A percentile compares a stretch with the other conserved stretches of the same genome.
These are phyloP conservation scores for Cavia porcellus DNA, from an alignment of 2,113 vertebrate species.

Conservation along the genomic window DNA sequence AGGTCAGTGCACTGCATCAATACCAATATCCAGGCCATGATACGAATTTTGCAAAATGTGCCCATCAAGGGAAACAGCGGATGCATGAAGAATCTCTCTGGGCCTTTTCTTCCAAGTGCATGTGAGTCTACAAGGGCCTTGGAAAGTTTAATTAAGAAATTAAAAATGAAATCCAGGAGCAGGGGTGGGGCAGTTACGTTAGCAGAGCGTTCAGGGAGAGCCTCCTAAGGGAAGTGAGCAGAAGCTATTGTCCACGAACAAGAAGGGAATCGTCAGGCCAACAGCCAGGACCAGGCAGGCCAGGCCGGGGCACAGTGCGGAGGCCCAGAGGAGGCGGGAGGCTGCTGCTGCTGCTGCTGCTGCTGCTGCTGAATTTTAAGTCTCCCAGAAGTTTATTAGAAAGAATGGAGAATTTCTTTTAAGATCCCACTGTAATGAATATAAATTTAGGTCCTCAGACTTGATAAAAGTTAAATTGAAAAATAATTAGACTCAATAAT, in stretches of 20 bases:
- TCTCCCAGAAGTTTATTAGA: conserved; percentile 94
- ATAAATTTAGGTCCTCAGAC: conserved; percentile 40
- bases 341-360: not conserved
- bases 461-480: conserved; percentile 49
- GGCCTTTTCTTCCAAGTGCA: not conserved
- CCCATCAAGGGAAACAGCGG: not conserved
- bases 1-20: not conserved
- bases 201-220: not conserved
- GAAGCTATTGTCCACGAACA: not conserved
- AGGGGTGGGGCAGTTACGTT: not conserved
- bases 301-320: not conserved
- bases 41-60: not conserved
- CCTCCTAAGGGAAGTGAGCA: not conserved
- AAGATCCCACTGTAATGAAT: conserved; percentile 90
- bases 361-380: conserved; percentile 19
- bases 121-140: not conserved
- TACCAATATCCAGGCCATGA: not conserved
- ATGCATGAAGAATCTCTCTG: not conserved
- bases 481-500: conserved; percentile 52
- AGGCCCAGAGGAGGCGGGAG: rapidly evolving
- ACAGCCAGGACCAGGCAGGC: not conserved
- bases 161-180: not conserved
- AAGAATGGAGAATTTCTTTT: conserved; percentile 92
- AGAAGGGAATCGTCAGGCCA: not conserved
- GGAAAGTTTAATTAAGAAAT: not conserved